Evolutionary conservation across 2,797 vertebrate genomes (phyloP), one percentile per base, ranked within the genome.

Genomic region (Rhabdophis nuchalis): DNA sequence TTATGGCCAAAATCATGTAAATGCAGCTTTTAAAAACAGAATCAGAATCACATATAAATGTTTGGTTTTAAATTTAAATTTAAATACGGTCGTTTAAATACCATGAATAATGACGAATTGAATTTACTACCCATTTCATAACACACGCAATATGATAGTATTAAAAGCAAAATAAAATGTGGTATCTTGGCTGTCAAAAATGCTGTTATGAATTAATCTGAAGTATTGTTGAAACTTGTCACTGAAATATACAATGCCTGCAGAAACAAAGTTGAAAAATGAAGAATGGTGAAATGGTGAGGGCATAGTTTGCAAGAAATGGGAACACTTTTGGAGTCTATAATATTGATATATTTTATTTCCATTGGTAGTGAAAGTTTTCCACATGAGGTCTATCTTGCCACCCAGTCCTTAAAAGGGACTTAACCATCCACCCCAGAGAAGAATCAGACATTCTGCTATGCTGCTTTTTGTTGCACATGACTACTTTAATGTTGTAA

Each of bases 31-130:
- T 53, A 64, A 94, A 4, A 12, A 94, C 1, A 86, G 23, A 91
- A 14, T 56, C 41, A 95, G 95, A 95, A 92, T 52, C 91, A 85
- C 88, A 53, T 95, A 95, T 95, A 82, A 95, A 94, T 0, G 89
- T 93, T 96, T 93, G 1, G 91, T 94, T 88, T 77, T 50, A 56
- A 93, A 91, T 95, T 94, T 92, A 93, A 96, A 96, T 95, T 96
- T 85, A 93, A 95, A 92, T 57, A 88, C 10, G 46, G 20, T 12
- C 7, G 56, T 93, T 95, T 89, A 94, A 95, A 93, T 56, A 13
- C 13, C 11, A 89, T 23, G 27, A 77, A 89, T 11, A 41, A 93
- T 93, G 50, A 92, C 0, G 3, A 93, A 60, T 36, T 89, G 3
- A 90, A 91, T 93, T 90, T 56, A 23, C 72, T 87, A 87, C 86